Percentiles rank a stretch among this genome's conserved stretches.
Evolutionary conservation across 2,113 vertebrate genomes (phyloP).

Genomic region (Albula glossodonta): DNA sequence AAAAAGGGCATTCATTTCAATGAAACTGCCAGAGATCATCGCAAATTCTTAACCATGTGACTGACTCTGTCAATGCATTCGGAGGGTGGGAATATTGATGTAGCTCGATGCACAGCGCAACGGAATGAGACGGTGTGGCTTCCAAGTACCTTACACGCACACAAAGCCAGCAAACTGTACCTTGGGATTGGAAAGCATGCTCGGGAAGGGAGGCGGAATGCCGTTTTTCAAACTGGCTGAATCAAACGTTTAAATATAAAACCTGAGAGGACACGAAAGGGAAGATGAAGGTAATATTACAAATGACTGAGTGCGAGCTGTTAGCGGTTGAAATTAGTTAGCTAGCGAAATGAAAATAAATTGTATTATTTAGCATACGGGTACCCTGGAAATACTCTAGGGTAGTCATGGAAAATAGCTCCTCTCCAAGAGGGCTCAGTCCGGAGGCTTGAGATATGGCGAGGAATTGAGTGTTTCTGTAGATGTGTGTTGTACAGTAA

Average conservation of each 20-base stretch:
- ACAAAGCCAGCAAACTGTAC: slow-evolving; percentile 10
- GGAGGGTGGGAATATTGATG: slow-evolving; percentile 9
- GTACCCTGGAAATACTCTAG: not conserved
- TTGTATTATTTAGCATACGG: not conserved
- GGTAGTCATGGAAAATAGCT: not conserved
- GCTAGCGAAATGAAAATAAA: not conserved
- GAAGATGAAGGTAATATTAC: slow-evolving; percentile 50
- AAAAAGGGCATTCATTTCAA: slow-evolving; percentile 47
- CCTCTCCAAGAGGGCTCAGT: not conserved
- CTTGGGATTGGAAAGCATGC: slow-evolving; percentile 50
- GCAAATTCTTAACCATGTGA: slow-evolving; percentile 15
- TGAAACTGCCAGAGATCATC: slow-evolving; percentile 21
- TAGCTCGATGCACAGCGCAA: not conserved
- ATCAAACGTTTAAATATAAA: not conserved
- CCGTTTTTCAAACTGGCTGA: slow-evolving; percentile 30
- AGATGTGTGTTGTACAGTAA: not conserved
- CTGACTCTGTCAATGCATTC: not conserved
- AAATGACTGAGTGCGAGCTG: not conserved
- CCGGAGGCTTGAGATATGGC: not conserved
- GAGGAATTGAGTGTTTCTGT: not conserved
- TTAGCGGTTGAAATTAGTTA: not conserved
- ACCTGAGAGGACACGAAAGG: slow-evolving; percentile 24
- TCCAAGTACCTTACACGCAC: not conserved
- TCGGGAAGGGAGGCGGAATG: slow-evolving; percentile 43
- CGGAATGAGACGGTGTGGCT: not conserved